Evolutionary conservation across 2,888 invertebrate species (phyloP), one percentile per base, ranked within the genome.

Genomic region (Hofmannophila pseudospretella): DNA sequence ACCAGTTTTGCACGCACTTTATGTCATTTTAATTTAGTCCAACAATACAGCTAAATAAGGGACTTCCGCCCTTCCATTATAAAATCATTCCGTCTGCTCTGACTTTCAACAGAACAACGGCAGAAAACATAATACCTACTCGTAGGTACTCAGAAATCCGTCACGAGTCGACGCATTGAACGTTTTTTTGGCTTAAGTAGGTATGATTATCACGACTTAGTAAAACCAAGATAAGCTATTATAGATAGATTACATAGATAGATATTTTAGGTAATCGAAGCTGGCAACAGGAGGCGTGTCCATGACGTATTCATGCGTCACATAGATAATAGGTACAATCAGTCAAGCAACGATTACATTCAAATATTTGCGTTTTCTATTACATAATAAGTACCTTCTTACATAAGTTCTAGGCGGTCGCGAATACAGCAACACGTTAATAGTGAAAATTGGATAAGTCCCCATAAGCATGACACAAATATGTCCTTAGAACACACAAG

Each of bases 241-340:
- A n/a, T 23, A n/a, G n/a, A 4, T 23, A n/a, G 22, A 7, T 22
- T 23, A 23, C n/a, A 8, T 23, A n/a, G n/a, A 7, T n/a, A 8
- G 8, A n/a, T 23, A 23, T 48, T 51, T 38, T 39, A 35, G 40
- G 28, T 42, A 44, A 45, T 41, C 44, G 45, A 54, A 50, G 61
- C 54, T 69, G 56, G 71, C 60, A 72, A 70, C 70, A 56, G 73
- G 73, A 64, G 84, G 84, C 75, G 82, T 73, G 84, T 75, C 65
- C 54, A 48, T 79, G 75, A 81, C 81, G 82, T 49, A 40, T 25
- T 3, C 26, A 11, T 37, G 27, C 36, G 31, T 42, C 35, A 27
- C 11, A 11, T n/a, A n/a, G n/a, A n/a, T n/a, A n/a, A n/a, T 4
- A 7, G 2, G 23, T n/a, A 23, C n/a, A n/a, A 5, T 16, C 20